Conservation (phyloP, 2,113 vertebrate genomes). For the Lagenorhynchus albirostris region DNA sequence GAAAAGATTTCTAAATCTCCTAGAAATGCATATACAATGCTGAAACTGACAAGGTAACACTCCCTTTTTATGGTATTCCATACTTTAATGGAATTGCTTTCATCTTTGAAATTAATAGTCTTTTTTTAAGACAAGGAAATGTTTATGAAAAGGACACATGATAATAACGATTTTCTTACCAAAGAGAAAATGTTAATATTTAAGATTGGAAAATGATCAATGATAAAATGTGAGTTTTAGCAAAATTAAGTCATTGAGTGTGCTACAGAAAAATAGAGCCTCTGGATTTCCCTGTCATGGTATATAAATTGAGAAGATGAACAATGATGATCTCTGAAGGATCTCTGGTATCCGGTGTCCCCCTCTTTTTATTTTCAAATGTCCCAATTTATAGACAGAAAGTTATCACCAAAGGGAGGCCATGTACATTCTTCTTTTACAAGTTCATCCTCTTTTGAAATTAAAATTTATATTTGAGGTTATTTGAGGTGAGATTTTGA, state of each 20-base stretch:
- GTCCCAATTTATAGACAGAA: neutral
- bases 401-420: neutral
- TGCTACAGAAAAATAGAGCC: neutral
- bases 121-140: neutral
- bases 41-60: neutral
- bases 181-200: neutral
- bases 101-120: neutral
- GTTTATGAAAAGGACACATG: neutral
- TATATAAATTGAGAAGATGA: neutral
- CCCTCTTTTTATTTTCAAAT: neutral
- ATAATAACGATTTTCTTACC: neutral
- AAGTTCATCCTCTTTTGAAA: neutral
- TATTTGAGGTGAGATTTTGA: neutral
- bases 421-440: neutral
- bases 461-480: neutral
- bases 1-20: neutral
- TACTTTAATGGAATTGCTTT: conserved; percentile 23
- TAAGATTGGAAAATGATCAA: neutral
- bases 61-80: neutral
- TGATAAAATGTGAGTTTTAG: neutral
- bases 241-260: neutral
- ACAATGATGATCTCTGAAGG: neutral
- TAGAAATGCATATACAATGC: neutral
- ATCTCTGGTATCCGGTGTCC: neutral
- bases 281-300: accelerated